A percentile compares a stretch with the other conserved stretches of the same genome.
Conservation (phyloP, 1,140 invertebrate genomes). For the Chrysomallon squamiferum region DNA sequence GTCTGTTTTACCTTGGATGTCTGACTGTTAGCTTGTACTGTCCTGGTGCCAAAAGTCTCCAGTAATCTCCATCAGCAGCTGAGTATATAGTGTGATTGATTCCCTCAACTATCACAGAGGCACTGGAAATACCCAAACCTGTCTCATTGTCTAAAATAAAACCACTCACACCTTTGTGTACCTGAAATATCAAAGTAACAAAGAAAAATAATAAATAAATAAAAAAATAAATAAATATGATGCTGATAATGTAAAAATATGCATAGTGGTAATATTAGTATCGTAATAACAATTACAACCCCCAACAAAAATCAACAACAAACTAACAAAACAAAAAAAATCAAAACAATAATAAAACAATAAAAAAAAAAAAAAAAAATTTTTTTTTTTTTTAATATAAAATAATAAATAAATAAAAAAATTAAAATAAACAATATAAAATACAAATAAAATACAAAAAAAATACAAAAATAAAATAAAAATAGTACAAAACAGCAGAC, state of each 20-base stretch:
- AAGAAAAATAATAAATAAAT: neutral
- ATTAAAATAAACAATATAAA: no score
- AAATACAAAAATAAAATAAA: no score
- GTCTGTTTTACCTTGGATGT: conserved; percentile 76
- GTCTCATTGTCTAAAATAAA: conserved; percentile 80
- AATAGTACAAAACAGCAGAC: no score
- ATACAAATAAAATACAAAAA: no score
- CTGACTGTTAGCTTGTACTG: conserved; percentile 81
- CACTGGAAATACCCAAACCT: conserved; percentile 74
- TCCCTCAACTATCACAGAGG: conserved; percentile 74
- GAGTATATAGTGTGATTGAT: conserved; percentile 64
- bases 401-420: no score
- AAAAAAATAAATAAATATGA: conserved; percentile 2
- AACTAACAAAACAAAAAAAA: no score
- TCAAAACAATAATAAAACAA: no score
- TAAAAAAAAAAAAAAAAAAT: no score
- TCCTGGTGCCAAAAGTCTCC: conserved; percentile 87
- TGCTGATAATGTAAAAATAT: neutral
- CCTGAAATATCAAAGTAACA: conserved; percentile 48
- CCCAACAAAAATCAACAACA: no score
- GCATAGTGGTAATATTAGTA: neutral
- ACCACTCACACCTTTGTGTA: conserved; percentile 88
- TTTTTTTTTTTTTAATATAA: no score
- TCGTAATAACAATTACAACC: no score
- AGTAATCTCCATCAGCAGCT: conserved; percentile 86